Evolutionary conservation across 2,113 vertebrate genomes (phyloP).

Genomic region (Psettodes erumei): DNA sequence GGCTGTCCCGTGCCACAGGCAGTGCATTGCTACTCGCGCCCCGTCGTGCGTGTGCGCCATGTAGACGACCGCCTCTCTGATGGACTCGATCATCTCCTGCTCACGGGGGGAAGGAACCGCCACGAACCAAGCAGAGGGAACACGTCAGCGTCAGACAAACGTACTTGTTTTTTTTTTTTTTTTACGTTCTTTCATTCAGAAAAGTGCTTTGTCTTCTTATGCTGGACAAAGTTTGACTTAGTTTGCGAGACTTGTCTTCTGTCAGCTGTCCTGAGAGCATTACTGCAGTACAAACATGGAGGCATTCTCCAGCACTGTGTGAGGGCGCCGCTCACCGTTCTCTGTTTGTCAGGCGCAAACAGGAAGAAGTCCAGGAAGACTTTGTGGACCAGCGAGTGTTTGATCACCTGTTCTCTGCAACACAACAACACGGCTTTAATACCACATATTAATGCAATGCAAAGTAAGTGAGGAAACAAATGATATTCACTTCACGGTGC

Average conservation of each 20-base stretch:
- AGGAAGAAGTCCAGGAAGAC: constrained; percentile 95
- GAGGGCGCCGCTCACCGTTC: constrained; percentile 85
- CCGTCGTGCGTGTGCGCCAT: constrained; percentile 95
- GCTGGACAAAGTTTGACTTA: not conserved
- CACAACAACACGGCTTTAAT: not conserved
- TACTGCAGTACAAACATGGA: not conserved
- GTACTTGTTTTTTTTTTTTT: too few species aligned
- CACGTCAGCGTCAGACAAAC: too few species aligned
- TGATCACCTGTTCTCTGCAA: constrained; percentile 94
- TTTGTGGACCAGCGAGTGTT: constrained; percentile 97
- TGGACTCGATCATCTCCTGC: constrained; percentile 96
- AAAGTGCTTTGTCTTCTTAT: not conserved
- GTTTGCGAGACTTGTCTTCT: too few species aligned
- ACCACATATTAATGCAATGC: not conserved
- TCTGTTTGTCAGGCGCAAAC: constrained; percentile 85
- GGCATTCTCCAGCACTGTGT: too few species aligned
- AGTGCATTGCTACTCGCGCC: constrained; percentile 94
- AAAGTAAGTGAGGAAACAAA: not conserved
- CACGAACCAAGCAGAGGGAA: not conserved
- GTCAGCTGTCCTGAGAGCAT: too few species aligned
- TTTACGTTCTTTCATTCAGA: not conserved
- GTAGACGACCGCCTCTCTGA: constrained; percentile 94
- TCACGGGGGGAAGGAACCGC: too few species aligned
- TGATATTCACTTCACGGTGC: not conserved
- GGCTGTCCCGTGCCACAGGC: constrained; percentile 94